These are phyloP conservation scores for Paedocypris sp. DNA, from an alignment of 2,113 vertebrate genomes.

Conservation along the genomic window DNA sequence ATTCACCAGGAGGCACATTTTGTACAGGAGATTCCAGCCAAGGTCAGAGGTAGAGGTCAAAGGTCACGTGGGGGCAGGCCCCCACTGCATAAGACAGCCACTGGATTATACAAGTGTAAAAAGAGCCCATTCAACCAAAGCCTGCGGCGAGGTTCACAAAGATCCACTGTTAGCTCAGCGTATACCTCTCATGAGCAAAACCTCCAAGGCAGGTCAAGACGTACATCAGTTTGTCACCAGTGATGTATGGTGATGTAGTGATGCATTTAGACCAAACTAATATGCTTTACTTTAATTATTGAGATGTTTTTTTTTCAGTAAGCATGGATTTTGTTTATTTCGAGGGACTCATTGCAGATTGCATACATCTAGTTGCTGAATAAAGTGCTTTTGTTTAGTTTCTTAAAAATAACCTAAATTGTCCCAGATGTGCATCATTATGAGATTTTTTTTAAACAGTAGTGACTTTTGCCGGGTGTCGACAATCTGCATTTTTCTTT, in stretches of 20 bases:
- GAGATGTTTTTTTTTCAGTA: no score
- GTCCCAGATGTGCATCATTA: no score
- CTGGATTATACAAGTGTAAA: slow-evolving; percentile 68
- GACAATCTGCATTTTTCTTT: slow-evolving; percentile 41
- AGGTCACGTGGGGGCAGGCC: slow-evolving; percentile 53
- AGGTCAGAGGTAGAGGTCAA: slow-evolving; percentile 63
- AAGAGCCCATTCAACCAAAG: slow-evolving; percentile 61
- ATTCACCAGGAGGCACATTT: slow-evolving; percentile 41
- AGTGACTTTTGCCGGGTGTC: no score
- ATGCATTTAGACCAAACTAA: no score
- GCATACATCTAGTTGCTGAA: no score
- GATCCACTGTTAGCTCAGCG: slow-evolving; percentile 54
- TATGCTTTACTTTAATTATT: no score
- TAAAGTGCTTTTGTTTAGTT: no score
- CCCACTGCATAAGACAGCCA: slow-evolving; percentile 47
- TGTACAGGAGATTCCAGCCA: slow-evolving; percentile 53
- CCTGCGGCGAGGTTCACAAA: slow-evolving; percentile 59
- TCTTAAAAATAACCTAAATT: no score
- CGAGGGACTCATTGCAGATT: no score
- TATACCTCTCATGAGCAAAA: slow-evolving; percentile 28
- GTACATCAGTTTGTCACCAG: neutral
- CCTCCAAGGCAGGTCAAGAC: neutral
- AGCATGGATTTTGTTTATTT: no score
- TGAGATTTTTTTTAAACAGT: neutral
- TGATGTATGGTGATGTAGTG: no score